Evolutionary conservation across 2,888 invertebrate species (phyloP).

Genomic region (Hirtodrosophila cameraria): DNA sequence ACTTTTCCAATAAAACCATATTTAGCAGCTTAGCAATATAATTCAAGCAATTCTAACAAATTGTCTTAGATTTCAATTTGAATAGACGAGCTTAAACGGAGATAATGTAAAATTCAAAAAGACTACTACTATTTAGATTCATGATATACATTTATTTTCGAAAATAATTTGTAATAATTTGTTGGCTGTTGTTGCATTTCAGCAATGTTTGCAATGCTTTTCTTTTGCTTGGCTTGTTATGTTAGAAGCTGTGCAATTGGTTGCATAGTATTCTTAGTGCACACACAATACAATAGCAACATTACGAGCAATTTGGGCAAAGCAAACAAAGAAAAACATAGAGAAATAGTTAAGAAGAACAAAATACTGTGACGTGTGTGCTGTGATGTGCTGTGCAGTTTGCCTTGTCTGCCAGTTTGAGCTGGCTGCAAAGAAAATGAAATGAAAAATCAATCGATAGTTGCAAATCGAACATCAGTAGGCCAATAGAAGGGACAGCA

Average conservation of each 20-base stretch:
- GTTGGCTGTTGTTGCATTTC: too few relatives aligned
- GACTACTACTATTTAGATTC: too few relatives aligned
- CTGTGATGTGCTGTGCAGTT: constrained; percentile 18
- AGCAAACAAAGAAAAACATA: constrained; percentile 16
- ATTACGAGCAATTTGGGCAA: constrained; percentile 32
- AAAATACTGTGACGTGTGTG: constrained; percentile 1
- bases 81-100: too few relatives aligned
- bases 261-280: neutral
- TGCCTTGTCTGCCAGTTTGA: constrained; percentile 6
- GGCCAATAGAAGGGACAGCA: neutral
- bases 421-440: constrained; percentile 46
- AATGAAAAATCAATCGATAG: constrained; percentile 68
- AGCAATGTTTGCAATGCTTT: too few relatives aligned
- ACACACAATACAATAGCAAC: constrained; percentile 16
- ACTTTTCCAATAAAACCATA: too few relatives aligned
- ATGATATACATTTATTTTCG: too few relatives aligned
- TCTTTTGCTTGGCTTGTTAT: neutral
- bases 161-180: too few relatives aligned
- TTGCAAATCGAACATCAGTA: constrained; percentile 52
- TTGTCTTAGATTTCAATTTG: too few relatives aligned
- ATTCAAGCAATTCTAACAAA: too few relatives aligned
- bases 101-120: too few relatives aligned
- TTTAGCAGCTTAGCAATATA: too few relatives aligned
- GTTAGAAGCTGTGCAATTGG: neutral
- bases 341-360: constrained; percentile 1